phyloP scores from a whole-genome alignment of 2,113 vertebrate species.

The Trochalopteron elliotii region DNA sequence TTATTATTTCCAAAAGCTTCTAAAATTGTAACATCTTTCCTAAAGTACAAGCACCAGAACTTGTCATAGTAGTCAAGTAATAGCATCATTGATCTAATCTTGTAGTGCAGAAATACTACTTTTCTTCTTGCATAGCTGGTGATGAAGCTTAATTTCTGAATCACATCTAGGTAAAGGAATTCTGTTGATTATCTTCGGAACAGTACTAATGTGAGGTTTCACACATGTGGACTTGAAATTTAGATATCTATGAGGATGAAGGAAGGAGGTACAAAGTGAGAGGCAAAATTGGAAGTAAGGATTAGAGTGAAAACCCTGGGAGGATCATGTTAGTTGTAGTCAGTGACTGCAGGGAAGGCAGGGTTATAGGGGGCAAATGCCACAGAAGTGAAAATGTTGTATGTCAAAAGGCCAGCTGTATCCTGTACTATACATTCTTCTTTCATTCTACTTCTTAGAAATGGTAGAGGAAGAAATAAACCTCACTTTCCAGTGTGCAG shows the following conservation, averaged over 20 bases:
- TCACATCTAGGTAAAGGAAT: not conserved
- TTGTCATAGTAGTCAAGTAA: not conserved
- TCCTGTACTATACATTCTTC: not conserved
- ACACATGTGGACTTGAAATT: not conserved
- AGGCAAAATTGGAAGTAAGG: not conserved
- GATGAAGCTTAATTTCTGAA: not conserved
- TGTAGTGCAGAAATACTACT: not conserved
- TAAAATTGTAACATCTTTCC: not conserved
- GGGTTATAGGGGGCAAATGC: not conserved
- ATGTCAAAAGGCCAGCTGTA: not conserved
- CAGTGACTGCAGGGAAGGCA: not conserved
- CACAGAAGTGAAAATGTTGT: fast-evolving
- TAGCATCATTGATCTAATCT: not conserved
- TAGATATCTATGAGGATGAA: not conserved
- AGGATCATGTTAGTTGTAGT: not conserved
- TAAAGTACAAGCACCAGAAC: not conserved
- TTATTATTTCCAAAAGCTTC: not conserved
- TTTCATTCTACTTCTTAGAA: not conserved
- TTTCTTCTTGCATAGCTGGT: not conserved
- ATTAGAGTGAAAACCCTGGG: not conserved
- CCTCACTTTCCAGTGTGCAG: not conserved
- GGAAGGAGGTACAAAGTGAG: not conserved
- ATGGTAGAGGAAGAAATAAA: not conserved
- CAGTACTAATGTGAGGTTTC: not conserved
- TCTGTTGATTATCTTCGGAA: not conserved